A percentile compares a stretch with the other conserved stretches of the same genome.
Evolutionary conservation across 2,888 invertebrate species (phyloP).

Genomic region (Aethes cnicana): DNA sequence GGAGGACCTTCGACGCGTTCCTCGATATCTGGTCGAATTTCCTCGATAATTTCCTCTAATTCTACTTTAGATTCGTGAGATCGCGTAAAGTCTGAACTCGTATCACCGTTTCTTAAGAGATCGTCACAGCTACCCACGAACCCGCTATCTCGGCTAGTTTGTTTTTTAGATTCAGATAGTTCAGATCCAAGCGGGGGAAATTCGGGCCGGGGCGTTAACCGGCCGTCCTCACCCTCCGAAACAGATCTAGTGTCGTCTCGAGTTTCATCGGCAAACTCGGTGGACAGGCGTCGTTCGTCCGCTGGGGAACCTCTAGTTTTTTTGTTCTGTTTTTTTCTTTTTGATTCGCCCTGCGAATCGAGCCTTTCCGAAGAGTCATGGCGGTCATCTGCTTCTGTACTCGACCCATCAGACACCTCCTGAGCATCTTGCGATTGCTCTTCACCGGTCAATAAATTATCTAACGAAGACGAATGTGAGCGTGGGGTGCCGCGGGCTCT

Average conservation of each 20-base stretch:
- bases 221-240: conserved; percentile 86
- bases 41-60: conserved; percentile 83
- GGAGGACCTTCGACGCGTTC: conserved; percentile 76
- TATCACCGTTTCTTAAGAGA: conserved; percentile 85
- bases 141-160: conserved; percentile 93
- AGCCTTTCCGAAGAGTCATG: conserved; percentile 85
- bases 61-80: conserved; percentile 80
- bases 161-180: conserved; percentile 86
- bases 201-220: conserved; percentile 87
- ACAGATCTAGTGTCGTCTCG: conserved; percentile 82
- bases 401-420: conserved; percentile 88
- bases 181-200: conserved; percentile 81
- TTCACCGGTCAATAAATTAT: conserved; percentile 87
- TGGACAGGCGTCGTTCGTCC: conserved; percentile 85
- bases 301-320: conserved; percentile 84
- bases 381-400: conserved; percentile 88
- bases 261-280: conserved; percentile 84
- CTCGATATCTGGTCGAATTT: conserved; percentile 80
- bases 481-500: conserved; percentile 91
- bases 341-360: conserved; percentile 91
- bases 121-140: conserved; percentile 95
- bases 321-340: conserved; percentile 90
- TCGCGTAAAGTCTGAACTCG: conserved; percentile 77
- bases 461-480: conserved; percentile 91
- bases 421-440: conserved; percentile 79